These are phyloP conservation scores for Acanthornis magna DNA, from an alignment of 2,797 vertebrate species.

Conservation along the genomic window DNA sequence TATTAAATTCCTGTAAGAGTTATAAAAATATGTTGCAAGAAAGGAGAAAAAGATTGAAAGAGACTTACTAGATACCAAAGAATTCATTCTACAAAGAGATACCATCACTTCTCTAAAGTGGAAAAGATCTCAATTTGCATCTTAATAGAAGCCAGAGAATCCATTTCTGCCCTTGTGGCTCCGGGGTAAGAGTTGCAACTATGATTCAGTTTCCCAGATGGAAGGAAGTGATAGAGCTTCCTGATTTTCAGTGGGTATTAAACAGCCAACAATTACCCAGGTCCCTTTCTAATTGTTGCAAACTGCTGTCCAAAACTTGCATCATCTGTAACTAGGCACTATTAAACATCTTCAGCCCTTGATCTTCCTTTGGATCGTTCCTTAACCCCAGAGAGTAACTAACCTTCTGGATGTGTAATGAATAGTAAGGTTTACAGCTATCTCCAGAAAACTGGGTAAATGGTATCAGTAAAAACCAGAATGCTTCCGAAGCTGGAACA, in stretches of 20 bases:
- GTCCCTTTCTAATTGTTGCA: background rate
- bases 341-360: background rate
- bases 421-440: background rate
- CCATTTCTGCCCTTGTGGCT: slow-evolving; percentile 30
- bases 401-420: background rate
- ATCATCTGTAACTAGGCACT: background rate
- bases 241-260: background rate
- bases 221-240: background rate
- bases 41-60: slow-evolving; percentile 1
- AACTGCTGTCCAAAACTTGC: background rate
- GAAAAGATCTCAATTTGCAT: slow-evolving; percentile 61
- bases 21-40: slow-evolving; percentile 24
- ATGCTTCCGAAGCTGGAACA: background rate
- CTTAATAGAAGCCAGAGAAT: slow-evolving; percentile 62
- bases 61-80: slow-evolving; percentile 19
- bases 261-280: background rate
- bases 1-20: slow-evolving; percentile 37
- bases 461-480: background rate
- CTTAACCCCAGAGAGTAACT: background rate
- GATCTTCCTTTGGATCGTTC: background rate
- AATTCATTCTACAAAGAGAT: slow-evolving; percentile 40
- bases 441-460: background rate
- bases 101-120: slow-evolving; percentile 43
- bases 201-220: background rate
- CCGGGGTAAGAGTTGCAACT: slow-evolving; percentile 2